phyloP scores from a whole-genome alignment of 1,140 invertebrate species.

The Bombus polaris region DNA sequence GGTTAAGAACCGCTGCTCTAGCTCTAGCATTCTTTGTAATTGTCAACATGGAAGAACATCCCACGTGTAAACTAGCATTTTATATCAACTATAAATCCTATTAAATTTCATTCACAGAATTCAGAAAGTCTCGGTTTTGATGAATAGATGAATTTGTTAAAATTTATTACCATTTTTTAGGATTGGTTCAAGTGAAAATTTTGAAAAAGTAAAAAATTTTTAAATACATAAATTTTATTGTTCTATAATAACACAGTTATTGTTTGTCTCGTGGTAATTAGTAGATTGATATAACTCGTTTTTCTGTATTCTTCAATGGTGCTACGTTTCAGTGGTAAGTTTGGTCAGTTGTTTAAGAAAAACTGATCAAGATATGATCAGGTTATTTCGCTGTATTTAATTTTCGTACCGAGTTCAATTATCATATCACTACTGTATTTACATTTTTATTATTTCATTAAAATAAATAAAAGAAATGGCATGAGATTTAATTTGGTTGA shows the following conservation, averaged over 20 bases:
- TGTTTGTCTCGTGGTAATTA: not conserved
- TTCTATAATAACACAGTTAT: not conserved
- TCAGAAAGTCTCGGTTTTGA: too few species aligned
- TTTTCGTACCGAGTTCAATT: not conserved
- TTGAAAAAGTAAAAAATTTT: not conserved
- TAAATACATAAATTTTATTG: not conserved
- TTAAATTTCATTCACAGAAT: too few species aligned
- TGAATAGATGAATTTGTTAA: not conserved
- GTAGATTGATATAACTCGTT: not conserved
- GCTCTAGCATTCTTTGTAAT: too few species aligned
- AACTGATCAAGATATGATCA: not conserved
- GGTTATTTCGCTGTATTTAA: not conserved
- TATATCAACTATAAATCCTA: too few species aligned
- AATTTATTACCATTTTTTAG: not conserved
- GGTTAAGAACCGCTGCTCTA: too few species aligned
- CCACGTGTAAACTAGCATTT: too few species aligned
- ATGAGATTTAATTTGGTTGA: not conserved
- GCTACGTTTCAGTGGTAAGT: not conserved
- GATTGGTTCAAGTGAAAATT: not conserved
- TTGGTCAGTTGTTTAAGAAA: not conserved
- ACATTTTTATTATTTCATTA: not conserved
- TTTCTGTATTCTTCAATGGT: not conserved
- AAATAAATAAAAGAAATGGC: not conserved
- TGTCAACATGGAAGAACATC: too few species aligned
- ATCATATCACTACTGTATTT: not conserved